phyloP scores from a whole-genome alignment of 2,113 vertebrate species.

The Microcebus jonahi region DNA sequence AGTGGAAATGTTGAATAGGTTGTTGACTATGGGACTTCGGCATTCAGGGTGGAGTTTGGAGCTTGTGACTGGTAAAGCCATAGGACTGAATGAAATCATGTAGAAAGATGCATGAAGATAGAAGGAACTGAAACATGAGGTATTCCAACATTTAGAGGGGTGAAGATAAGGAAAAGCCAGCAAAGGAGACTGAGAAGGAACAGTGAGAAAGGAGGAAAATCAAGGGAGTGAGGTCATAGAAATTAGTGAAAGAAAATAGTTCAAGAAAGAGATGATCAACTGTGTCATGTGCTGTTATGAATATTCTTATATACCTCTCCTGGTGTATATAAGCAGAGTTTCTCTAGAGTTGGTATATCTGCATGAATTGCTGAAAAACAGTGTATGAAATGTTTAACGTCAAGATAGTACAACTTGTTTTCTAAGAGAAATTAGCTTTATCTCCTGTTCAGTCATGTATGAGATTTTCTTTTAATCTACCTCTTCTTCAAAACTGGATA shows the following conservation, averaged over 20 bases:
- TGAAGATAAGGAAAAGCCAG: not conserved
- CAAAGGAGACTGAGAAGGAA: not conserved
- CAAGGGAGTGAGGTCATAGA: not conserved
- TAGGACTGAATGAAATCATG: not conserved
- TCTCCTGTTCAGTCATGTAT: not conserved
- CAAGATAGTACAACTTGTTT: not conserved
- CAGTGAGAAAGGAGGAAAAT: not conserved
- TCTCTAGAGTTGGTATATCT: not conserved
- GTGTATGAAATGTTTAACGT: not conserved
- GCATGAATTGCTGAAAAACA: not conserved
- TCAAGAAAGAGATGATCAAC: not conserved
- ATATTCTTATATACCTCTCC: not conserved
- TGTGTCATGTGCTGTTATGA: not conserved
- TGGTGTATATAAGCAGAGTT: not conserved
- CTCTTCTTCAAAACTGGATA: conserved; percentile 10
- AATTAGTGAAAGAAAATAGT: not conserved
- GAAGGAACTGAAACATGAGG: not conserved
- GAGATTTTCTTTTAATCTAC: not conserved
- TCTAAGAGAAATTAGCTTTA: not conserved
- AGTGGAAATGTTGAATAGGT: not conserved
- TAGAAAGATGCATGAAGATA: not conserved
- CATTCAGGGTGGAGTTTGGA: conserved; percentile 15
- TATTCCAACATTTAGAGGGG: not conserved
- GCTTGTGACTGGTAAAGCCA: not conserved
- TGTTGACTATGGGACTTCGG: not conserved